These are phyloP conservation scores for Sebastes minor DNA, from an alignment of 2,797 vertebrate species.

Conservation along the genomic window DNA sequence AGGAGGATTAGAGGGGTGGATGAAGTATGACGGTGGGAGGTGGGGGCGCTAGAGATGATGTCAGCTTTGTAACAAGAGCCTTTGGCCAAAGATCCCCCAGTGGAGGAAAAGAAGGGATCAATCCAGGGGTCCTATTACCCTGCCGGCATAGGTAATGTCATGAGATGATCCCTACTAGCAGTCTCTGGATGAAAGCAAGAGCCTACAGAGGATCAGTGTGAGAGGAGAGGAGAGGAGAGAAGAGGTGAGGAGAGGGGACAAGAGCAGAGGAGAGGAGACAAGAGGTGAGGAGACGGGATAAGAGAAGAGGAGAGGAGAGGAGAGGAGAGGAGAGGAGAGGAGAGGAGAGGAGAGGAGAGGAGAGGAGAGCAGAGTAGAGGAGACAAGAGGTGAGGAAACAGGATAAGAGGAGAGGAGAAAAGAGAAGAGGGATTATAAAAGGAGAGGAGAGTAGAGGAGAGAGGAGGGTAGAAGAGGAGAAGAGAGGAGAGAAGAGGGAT, in stretches of 20 bases:
- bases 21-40: slow-evolving; percentile 14
- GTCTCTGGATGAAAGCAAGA: slow-evolving; percentile 47
- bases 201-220: slow-evolving; percentile 15
- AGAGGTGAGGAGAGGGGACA: too few relatives aligned
- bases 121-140: slow-evolving; percentile 60
- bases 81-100: slow-evolving; percentile 36
- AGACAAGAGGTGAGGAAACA: too few relatives aligned
- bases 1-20: slow-evolving; percentile 16
- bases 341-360: too few relatives aligned
- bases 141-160: slow-evolving; percentile 66
- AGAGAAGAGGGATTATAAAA: too few relatives aligned
- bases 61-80: slow-evolving; percentile 60
- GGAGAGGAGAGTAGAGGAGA: too few relatives aligned
- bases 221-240: neutral
- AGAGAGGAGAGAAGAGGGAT: neutral
- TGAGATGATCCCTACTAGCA: slow-evolving; percentile 54
- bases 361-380: too few relatives aligned
- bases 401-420: too few relatives aligned
- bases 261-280: too few relatives aligned
- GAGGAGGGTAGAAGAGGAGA: accelerated
- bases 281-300: too few relatives aligned
- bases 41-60: slow-evolving; percentile 43
- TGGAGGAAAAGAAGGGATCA: slow-evolving; percentile 47
- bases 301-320: too few relatives aligned
- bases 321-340: too few relatives aligned